Conservation (phyloP, 2,113 vertebrate species). For the Toxostoma redivivum region DNA sequence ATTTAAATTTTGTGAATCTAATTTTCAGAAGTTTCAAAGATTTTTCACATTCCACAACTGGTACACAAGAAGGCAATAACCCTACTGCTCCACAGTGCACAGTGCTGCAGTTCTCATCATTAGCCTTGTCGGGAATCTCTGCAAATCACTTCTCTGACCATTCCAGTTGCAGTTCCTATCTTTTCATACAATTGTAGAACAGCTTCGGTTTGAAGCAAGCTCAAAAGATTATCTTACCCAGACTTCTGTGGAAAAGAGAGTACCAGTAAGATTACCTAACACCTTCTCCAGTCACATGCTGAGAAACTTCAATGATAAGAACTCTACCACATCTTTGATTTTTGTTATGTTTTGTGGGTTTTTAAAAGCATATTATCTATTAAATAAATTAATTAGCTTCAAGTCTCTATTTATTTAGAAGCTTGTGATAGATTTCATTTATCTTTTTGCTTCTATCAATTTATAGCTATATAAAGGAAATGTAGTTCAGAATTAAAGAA, state of each 20-base stretch:
- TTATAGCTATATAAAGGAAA: background rate
- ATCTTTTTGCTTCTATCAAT: background rate
- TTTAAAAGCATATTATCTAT: background rate
- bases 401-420: background rate
- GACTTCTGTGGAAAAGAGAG: background rate
- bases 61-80: background rate
- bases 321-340: background rate
- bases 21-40: background rate
- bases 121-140: background rate
- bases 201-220: fast-evolving
- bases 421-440: background rate
- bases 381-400: background rate
- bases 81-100: background rate
- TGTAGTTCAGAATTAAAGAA: background rate
- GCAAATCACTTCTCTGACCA: background rate
- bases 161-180: background rate
- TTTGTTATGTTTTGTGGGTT: background rate
- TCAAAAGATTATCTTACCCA: background rate
- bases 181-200: background rate
- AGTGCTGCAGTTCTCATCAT: background rate
- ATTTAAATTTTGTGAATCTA: background rate
- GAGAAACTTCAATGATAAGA: background rate
- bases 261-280: background rate
- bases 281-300: background rate
- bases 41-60: background rate